Conservation (phyloP, 2,797 vertebrate genomes). For the Sebastes dallii region DNA sequence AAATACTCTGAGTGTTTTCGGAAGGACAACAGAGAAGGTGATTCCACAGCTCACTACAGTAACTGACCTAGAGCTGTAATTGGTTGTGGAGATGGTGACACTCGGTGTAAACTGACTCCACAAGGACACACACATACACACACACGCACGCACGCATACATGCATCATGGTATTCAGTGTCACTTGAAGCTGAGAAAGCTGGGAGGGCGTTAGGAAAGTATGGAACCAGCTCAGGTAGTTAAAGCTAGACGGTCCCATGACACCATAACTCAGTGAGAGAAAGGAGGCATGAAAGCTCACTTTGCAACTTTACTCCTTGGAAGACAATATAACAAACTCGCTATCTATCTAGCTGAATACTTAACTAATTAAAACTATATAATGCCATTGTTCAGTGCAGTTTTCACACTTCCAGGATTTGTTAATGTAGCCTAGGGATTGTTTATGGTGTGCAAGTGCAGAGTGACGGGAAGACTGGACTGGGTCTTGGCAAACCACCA, state of each 20-base stretch:
- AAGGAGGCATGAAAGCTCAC: conserved; percentile 6
- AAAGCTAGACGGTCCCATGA: conserved; percentile 52
- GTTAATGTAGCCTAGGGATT: background rate
- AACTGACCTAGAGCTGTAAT: conserved; percentile 43
- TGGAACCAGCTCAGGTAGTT: conserved; percentile 49
- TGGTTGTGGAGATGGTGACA: conserved; percentile 35
- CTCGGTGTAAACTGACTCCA: conserved; percentile 51
- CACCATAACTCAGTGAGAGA: conserved; percentile 14
- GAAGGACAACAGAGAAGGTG: conserved; percentile 24
- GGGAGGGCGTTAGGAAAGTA: conserved; percentile 38
- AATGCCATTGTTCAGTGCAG: background rate
- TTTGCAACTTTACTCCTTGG: background rate
- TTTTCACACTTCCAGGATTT: background rate
- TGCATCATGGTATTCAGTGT: conserved; percentile 35
- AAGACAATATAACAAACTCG: background rate
- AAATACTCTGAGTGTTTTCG: conserved; percentile 19
- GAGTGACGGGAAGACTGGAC: background rate
- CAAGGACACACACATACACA: background rate
- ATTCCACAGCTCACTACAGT: conserved; percentile 11
- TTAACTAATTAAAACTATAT: background rate
- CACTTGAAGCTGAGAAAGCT: conserved; percentile 49
- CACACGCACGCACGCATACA: background rate
- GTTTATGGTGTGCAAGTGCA: background rate
- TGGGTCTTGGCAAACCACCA: background rate
- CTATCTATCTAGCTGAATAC: background rate